Evolutionary conservation across 2,888 invertebrate genomes (phyloP).

Genomic region (Scelioninae gen. 1): DNA sequence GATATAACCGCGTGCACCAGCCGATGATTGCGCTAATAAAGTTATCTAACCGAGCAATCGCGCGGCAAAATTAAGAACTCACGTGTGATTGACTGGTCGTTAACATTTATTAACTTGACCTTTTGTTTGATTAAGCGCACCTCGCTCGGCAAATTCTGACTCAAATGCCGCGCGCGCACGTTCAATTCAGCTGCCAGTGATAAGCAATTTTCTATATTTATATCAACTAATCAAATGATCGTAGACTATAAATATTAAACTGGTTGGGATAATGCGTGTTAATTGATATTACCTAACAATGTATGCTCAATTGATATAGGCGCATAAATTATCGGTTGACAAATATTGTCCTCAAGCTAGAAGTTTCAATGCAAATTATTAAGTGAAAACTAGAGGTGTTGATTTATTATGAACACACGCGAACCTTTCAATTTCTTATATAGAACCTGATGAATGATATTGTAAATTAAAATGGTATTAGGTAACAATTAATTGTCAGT

Average conservation of each 20-base stretch:
- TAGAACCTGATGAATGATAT: no score
- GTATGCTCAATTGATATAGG: constrained; percentile 7
- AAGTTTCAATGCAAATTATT: background rate
- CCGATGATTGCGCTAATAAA: constrained; percentile 58
- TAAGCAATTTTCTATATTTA: constrained; percentile 50
- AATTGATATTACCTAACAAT: constrained; percentile 38
- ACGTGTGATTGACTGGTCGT: constrained; percentile 54
- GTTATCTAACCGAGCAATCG: constrained; percentile 55
- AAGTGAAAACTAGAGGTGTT: background rate
- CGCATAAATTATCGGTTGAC: constrained; percentile 23
- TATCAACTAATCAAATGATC: constrained; percentile 43
- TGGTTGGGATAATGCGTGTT: constrained; percentile 38
- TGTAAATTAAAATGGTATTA: no score
- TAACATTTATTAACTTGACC: constrained; percentile 64
- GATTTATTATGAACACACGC: background rate
- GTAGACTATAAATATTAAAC: constrained; percentile 43
- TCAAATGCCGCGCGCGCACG: constrained; percentile 38
- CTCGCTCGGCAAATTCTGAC: background rate
- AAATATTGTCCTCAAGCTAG: constrained; percentile 5
- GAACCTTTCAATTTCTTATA: no score
- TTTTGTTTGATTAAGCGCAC: constrained; percentile 47
- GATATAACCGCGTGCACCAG: constrained; percentile 8
- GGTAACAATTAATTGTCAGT: no score
- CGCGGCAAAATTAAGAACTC: constrained; percentile 51
- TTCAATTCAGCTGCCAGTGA: constrained; percentile 36